Conservation (phyloP, 2,797 vertebrate species). For the Anomalospiza imberbis region DNA sequence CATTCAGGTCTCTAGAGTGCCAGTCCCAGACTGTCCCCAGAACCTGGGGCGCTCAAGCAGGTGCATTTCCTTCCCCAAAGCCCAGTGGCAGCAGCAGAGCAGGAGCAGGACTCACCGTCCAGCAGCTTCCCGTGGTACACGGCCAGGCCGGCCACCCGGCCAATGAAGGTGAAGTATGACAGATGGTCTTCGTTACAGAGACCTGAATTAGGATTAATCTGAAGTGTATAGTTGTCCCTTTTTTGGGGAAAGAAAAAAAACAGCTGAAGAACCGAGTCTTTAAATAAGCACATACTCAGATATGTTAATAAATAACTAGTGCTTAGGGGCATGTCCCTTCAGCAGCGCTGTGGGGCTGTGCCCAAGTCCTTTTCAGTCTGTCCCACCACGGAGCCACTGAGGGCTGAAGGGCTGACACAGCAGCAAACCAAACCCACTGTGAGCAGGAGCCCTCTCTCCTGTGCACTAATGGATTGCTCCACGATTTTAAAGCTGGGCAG, state of each 20-base stretch:
- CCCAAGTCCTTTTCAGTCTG: not conserved
- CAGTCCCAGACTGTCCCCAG: not conserved
- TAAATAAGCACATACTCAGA: not conserved
- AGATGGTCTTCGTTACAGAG: constrained; percentile 98
- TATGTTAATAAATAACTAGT: not conserved
- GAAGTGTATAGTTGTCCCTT: constrained; percentile 99
- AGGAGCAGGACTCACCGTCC: constrained; percentile 88
- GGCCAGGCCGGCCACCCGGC: constrained; percentile 94
- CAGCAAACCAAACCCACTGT: not conserved
- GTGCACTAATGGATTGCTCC: not conserved
- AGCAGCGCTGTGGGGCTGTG: not conserved
- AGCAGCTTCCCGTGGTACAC: constrained; percentile 97
- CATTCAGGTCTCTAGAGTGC: not conserved
- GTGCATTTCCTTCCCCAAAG: not conserved
- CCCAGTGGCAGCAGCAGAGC: not conserved
- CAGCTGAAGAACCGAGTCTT: not conserved
- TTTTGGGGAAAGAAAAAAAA: not conserved
- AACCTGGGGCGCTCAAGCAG: not conserved
- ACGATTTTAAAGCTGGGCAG: not conserved
- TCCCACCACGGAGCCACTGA: not conserved
- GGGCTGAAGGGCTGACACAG: not conserved
- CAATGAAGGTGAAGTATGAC: constrained; percentile 98
- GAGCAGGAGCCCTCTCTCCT: not conserved
- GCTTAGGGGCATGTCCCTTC: not conserved
- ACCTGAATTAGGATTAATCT: constrained; percentile 98